A percentile compares a stretch with the other conserved stretches of the same genome.
These are phyloP conservation scores for Myxocyprinus asiaticus DNA, from an alignment of 2,113 vertebrate genomes.

Conservation along the genomic window DNA sequence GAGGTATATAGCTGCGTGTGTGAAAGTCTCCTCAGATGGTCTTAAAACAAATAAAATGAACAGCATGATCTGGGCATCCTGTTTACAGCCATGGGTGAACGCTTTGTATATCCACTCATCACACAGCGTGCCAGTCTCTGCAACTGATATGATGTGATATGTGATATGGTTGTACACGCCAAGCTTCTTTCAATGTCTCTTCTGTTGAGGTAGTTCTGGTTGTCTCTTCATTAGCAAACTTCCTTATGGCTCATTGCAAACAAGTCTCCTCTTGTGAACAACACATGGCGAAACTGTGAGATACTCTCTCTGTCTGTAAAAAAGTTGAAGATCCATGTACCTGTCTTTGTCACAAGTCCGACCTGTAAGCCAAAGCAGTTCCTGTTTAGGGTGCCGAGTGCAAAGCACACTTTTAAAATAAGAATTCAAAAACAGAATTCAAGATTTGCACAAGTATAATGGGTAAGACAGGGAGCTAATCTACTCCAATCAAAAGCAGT, in stretches of 20 bases:
- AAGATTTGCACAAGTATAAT: background rate
- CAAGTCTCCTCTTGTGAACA: background rate
- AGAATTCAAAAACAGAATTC: background rate
- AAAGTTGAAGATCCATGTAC: slow-evolving; percentile 24
- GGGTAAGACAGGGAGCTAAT: background rate
- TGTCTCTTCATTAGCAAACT: background rate
- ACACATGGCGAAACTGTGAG: background rate
- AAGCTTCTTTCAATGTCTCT: slow-evolving; percentile 49
- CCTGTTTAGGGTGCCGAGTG: background rate
- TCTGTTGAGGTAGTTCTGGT: slow-evolving; percentile 10
- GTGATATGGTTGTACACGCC: slow-evolving; percentile 29
- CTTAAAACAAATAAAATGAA: background rate
- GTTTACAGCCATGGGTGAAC: background rate
- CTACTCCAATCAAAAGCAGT: background rate
- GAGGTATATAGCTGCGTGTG: background rate
- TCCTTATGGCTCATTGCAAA: slow-evolving; percentile 23
- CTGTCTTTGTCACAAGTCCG: slow-evolving; percentile 7
- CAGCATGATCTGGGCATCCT: slow-evolving; percentile 6
- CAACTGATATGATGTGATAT: slow-evolving; percentile 35
- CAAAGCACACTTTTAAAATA: background rate
- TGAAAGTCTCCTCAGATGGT: background rate
- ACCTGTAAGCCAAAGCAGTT: slow-evolving; percentile 1
- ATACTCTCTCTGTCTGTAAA: background rate
- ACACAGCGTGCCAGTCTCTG: slow-evolving; percentile 8
- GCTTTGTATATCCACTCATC: slow-evolving; percentile 19